Base-by-base conservation (phyloP, 1,140 invertebrate species). In the Metopolophium dirhodum region DNA sequence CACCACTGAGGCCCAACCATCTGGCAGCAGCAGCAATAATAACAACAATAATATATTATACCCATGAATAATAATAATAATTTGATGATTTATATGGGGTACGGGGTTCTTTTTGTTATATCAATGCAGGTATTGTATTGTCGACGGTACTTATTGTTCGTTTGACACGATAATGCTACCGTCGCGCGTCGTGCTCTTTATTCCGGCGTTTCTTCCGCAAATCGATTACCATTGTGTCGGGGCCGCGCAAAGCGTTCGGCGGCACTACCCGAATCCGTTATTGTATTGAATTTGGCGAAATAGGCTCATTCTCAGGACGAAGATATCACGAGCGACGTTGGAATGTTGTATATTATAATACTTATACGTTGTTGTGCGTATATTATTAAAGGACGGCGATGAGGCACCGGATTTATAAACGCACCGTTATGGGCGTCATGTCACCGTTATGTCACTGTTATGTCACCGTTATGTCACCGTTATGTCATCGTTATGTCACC, bases 151-250 rank as follows among this genome's bases (percentile, higher is more conserved):
- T 37, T 23, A 1, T 37, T 37, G 37, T 37, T 37, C 49, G 54
- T 90, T 90, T 90, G 88, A 90, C 88, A 61, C 23, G 30, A 88
- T 89, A 89, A 89, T 89, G 37, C n/a, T 20, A 57, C 49, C 88
- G 30, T 90, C 89, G 54, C 18, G 61, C 88, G 30, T 90, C 89
- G 54, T n/a, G 61, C 61, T 90, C 89, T 45, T 61, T n/a, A 68
- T 68, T 90, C 45, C 23, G 14, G 37, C 26, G 61, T 90, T 68
- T 90, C 89, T 90, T 90, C 57, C 57, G 89, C 57, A 90, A 90
- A 90, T 68, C 89, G 89, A 90, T 90, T 90, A 68, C n/a, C 35
- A 88, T 88, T 54, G 51, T 61, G 54, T 37, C n/a, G 30, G 26
- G 88, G 35, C 87, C 87, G 86, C 2, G 8, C 88, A 37, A 41